Conservation (phyloP, 2,888 invertebrate species). For the Scaptomyza reducta region DNA sequence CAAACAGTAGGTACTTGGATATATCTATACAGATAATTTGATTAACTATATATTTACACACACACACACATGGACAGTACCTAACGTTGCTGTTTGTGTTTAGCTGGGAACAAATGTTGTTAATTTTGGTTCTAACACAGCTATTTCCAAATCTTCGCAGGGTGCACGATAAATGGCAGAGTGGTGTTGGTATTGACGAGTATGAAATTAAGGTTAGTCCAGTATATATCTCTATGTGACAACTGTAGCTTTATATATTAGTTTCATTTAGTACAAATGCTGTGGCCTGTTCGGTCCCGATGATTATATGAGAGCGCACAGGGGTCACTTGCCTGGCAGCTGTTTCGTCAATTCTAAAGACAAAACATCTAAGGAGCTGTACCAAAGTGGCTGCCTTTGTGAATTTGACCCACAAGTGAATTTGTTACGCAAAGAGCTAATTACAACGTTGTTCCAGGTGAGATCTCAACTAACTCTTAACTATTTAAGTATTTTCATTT, state of each 20-base stretch:
- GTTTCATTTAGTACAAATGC: slow-evolving; percentile 37
- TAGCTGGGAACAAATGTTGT: slow-evolving; percentile 41
- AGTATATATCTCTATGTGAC: background rate
- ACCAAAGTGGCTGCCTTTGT: slow-evolving; percentile 31
- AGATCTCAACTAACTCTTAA: accelerated
- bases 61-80: slow-evolving; percentile 37
- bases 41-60: no score
- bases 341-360: slow-evolving; percentile 25
- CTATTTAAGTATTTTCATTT: background rate
- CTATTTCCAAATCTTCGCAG: slow-evolving; percentile 10
- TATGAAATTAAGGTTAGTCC: slow-evolving; percentile 34
- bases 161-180: slow-evolving; percentile 37
- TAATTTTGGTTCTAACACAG: slow-evolving; percentile 30
- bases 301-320: slow-evolving; percentile 34
- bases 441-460: slow-evolving; percentile 19
- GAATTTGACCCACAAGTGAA: accelerated
- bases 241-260: no score
- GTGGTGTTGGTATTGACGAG: background rate
- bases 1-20: slow-evolving; percentile 32
- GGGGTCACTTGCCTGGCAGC: slow-evolving; percentile 38
- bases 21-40: background rate
- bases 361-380: background rate
- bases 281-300: slow-evolving; percentile 55
- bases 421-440: background rate
- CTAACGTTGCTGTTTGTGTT: slow-evolving; percentile 6